Evolutionary conservation across 53 echinoderm and acorn worm species (phyloP).

Genomic region (Henricia sp.): DNA sequence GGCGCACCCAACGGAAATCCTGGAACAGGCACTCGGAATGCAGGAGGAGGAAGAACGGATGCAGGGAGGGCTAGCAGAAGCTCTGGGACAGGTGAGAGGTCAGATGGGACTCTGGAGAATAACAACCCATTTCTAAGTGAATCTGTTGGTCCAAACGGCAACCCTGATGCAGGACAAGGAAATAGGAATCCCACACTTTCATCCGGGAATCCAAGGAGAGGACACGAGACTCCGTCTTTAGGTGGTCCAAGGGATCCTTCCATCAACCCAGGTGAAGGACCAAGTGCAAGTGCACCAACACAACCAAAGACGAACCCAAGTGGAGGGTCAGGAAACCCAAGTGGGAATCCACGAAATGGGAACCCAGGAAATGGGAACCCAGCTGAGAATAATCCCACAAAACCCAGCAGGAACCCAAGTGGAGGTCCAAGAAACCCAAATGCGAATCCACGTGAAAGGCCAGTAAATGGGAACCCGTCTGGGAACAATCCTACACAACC

Average conservation of each 20-base stretch:
- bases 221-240: too few species aligned
- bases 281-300: not conserved
- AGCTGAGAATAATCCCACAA: not conserved
- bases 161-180: not conserved
- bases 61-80: not conserved
- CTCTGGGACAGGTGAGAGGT: not conserved
- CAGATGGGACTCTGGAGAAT: not conserved
- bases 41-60: not conserved
- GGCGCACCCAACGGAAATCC: not conserved
- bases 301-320: constrained; percentile 3
- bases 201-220: not conserved
- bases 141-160: not conserved
- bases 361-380: constrained; percentile 1
- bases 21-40: not conserved
- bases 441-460: not conserved
- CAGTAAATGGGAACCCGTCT: too few species aligned
- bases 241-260: too few species aligned
- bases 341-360: not conserved
- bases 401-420: not conserved
- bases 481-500: not conserved
- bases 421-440: constrained; percentile 13
- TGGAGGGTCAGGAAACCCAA: not conserved
- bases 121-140: not conserved
- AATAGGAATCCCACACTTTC: not conserved
- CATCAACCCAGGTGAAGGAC: too few species aligned